These are phyloP conservation scores for Aleadryas rufinucha DNA, from an alignment of 2,113 vertebrate species.

Conservation along the genomic window DNA sequence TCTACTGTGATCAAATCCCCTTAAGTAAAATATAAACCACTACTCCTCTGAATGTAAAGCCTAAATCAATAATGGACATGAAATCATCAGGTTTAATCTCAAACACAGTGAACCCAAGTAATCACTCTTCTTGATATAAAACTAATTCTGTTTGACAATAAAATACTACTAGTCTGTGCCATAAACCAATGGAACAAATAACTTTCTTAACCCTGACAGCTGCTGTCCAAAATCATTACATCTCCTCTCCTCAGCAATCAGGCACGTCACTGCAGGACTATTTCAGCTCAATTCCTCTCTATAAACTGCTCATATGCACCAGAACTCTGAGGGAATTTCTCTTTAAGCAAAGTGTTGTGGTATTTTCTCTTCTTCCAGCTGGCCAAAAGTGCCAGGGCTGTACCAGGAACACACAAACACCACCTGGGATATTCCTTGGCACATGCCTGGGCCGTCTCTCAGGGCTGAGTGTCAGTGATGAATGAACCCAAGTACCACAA, in stretches of 20 bases:
- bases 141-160: conserved; percentile 64
- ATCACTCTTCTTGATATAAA: conserved; percentile 67
- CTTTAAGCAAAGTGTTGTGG: background rate
- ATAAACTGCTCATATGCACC: background rate
- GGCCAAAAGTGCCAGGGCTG: background rate
- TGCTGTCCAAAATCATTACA: conserved; percentile 52
- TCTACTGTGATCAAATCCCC: conserved; percentile 53
- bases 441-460: background rate
- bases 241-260: conserved; percentile 9
- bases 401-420: background rate
- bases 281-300: background rate
- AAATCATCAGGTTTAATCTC: conserved; percentile 70
- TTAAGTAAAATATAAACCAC: conserved; percentile 63
- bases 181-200: conserved; percentile 64
- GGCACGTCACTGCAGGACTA: background rate
- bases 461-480: background rate
- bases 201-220: conserved; percentile 57
- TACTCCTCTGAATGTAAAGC: conserved; percentile 49
- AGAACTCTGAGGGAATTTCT: background rate
- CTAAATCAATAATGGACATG: conserved; percentile 67
- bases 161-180: conserved; percentile 51
- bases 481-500: background rate
- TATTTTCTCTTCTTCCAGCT: background rate
- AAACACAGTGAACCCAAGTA: conserved; percentile 43
- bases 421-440: background rate